Conservation (phyloP, 30 jellyfish, hydroid and myxozoan species). For the Turritopsis dohrnii region DNA sequence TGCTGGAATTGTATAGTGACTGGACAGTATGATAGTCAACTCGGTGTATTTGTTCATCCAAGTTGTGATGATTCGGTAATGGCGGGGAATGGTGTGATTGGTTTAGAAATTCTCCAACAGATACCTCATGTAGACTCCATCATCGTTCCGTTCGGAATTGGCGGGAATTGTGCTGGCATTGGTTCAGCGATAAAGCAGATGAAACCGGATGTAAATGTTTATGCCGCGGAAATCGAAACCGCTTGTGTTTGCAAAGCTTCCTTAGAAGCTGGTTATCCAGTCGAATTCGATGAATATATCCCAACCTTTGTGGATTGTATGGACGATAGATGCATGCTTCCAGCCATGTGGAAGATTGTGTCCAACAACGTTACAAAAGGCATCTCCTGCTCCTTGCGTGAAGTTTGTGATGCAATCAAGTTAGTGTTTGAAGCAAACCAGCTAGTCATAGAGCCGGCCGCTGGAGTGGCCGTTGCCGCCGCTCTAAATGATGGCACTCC, state of each 20-base stretch:
- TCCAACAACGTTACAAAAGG: not conserved
- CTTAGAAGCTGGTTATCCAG: not conserved
- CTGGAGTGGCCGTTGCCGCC: conserved; percentile 1
- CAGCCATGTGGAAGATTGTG: not conserved
- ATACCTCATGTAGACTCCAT: conserved; percentile 1
- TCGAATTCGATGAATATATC: not conserved
- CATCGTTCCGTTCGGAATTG: conserved; percentile 23
- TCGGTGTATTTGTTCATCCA: conserved; percentile 5
- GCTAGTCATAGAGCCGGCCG: not conserved
- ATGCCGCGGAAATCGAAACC: not conserved
- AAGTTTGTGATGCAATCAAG: not conserved
- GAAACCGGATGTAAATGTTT: not conserved
- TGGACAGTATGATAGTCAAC: not conserved
- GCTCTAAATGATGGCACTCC: not conserved
- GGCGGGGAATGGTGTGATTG: conserved; percentile 16
- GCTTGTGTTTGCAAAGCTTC: not conserved
- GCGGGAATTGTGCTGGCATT: conserved; percentile 5
- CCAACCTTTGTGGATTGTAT: not conserved
- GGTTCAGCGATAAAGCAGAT: conserved; percentile 8
- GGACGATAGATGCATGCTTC: not conserved
- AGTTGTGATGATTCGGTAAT: not conserved
- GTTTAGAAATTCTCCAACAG: conserved; percentile 12
- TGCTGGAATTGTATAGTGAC: not conserved
- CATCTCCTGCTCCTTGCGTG: not conserved
- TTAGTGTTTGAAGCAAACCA: not conserved